Base-by-base conservation (phyloP, 2,113 vertebrate species). In the Gymnarchus niloticus region DNA sequence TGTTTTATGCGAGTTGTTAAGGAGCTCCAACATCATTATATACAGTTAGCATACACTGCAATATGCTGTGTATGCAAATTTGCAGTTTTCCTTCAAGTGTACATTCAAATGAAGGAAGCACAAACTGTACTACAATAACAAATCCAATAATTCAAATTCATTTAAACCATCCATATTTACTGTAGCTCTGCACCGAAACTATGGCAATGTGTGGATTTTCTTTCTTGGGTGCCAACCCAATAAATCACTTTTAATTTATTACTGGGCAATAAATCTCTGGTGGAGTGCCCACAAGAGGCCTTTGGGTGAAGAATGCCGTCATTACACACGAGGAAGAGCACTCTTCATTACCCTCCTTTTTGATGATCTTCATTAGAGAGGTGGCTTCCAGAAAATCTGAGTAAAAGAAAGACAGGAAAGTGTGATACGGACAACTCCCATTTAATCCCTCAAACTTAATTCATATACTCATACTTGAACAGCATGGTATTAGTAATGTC, bases 381-480 rank as follows among this genome's bases (percentile, higher is more conserved):
- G 94, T 95, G 51, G 92, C 91, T 52, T 93, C 92, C 80, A 92
- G 84, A 6, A 90, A 81, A 52, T 90, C 94, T 95, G 85, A 6
- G 37, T 25, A 61, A 61, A 49, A 82, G 0, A 82, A 51, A 81
- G 77, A 84, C n/a, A 28, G 56, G 56, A 49, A 61, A 41, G 48
- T 19, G 83, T 23, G 57, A 44, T 46, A 4, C 46, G 10, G 23
- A 84, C 5, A 69, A 12, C 12, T 33, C 52, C 19, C 1, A 59
- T 78, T 23, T 25, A 28, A 54, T 12, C 2, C 23, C 17, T 1
- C 46, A 6, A 9, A 21, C n/a, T 44, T 83, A 44, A 41, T 83
- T 83, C 33, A 61, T 46, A n/a, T n/a, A 78, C 23, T 48, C 37
- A 61, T 61, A 7, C 33, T 83, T 51, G 25, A 41, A 25, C 4